Evolutionary conservation across 2,888 invertebrate genomes (phyloP).

Genomic region (Onthophagus sagittarius): DNA sequence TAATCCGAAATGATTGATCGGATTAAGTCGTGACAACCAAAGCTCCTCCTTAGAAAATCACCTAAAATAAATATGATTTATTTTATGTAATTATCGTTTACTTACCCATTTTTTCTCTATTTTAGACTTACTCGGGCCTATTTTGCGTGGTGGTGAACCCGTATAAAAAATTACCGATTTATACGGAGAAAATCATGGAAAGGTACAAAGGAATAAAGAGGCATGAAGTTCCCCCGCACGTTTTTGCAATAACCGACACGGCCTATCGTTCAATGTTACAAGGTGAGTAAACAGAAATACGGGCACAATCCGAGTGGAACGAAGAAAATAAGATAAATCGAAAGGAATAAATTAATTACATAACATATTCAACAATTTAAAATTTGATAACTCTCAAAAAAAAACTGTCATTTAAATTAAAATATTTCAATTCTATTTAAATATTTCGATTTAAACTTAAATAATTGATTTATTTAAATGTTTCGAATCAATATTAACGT

Average conservation of each 20-base stretch:
- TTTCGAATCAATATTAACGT: too few species aligned
- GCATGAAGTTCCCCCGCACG: constrained; percentile 99
- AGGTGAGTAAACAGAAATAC: constrained; percentile 57
- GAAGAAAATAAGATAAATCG: neutral
- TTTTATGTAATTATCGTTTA: neutral
- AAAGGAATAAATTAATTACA: neutral
- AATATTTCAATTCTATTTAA: neutral
- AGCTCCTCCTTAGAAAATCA: too few species aligned
- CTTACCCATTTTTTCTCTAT: neutral
- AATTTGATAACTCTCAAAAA: neutral
- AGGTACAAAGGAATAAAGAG: constrained; percentile 99
- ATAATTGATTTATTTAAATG: too few species aligned
- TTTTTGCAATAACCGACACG: constrained; percentile 98
- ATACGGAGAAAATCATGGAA: constrained; percentile 99
- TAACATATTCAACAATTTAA: neutral
- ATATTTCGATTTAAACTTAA: too few species aligned
- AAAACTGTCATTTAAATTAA: too few species aligned
- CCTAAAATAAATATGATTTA: neutral
- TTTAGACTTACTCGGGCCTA: constrained; percentile 98
- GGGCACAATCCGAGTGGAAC: neutral
- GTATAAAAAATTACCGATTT: constrained; percentile 97
- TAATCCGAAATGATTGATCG: too few species aligned
- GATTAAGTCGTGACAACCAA: too few species aligned
- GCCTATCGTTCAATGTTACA: constrained; percentile 99
- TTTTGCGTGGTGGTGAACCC: constrained; percentile 99